phyloP scores from a whole-genome alignment of 53 echinoderm and acorn worm genomes.

The Hippasteria phrygiana region DNA sequence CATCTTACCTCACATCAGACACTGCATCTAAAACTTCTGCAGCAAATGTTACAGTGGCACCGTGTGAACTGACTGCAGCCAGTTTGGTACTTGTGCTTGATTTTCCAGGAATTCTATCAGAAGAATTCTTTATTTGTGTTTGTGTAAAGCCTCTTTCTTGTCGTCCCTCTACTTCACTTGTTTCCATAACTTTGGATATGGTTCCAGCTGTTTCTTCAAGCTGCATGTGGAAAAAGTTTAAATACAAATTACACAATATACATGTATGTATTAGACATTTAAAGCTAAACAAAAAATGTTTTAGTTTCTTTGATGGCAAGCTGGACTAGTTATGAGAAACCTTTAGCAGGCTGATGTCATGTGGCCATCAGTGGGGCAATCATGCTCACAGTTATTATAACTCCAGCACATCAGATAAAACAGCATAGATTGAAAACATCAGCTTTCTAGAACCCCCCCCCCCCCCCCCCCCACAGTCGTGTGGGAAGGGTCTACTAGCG shows the following conservation, averaged over 20 bases:
- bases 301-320: neutral
- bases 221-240: neutral
- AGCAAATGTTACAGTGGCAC: slow-evolving; percentile 26
- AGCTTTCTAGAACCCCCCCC: no score
- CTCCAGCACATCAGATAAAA: no score
- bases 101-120: neutral
- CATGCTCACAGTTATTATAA: no score
- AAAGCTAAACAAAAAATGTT: neutral
- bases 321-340: no score
- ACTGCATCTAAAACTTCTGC: slow-evolving; percentile 33
- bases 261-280: neutral
- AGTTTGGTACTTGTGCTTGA: slow-evolving; percentile 32
- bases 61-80: slow-evolving; percentile 32
- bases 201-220: slow-evolving; percentile 43
- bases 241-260: neutral
- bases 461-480: no score
- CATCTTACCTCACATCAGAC: slow-evolving; percentile 27
- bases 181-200: slow-evolving; percentile 42
- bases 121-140: slow-evolving; percentile 17
- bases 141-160: slow-evolving; percentile 60
- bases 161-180: slow-evolving; percentile 29
- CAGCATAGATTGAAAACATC: no score
- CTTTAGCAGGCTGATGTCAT: no score
- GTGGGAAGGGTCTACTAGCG: no score
- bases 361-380: no score